Evolutionary conservation across 2,888 invertebrate genomes (phyloP).

Genomic region (Phortica okadai): DNA sequence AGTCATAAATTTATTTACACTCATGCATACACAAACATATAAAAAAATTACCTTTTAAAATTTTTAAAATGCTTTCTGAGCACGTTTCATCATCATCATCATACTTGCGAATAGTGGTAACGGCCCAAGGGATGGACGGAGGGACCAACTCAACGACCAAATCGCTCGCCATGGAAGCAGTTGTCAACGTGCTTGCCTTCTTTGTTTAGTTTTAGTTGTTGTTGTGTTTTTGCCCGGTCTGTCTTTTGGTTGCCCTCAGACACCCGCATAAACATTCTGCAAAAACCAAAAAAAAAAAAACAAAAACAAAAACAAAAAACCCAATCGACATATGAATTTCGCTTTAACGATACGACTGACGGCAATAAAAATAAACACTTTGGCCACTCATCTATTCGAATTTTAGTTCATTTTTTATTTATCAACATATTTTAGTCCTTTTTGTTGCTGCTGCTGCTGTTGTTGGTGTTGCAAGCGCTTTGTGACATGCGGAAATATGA

Average conservation of each 20-base stretch:
- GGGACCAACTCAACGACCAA: no score
- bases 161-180: not conserved
- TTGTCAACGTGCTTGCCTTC: not conserved
- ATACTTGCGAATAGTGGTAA: not conserved
- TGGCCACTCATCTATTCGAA: no score
- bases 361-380: no score
- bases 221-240: not conserved
- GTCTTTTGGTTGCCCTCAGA: not conserved
- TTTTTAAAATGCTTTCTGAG: conserved; percentile 64
- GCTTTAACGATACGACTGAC: not conserved
- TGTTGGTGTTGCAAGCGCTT: no score
- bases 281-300: not conserved
- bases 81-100: conserved; percentile 53
- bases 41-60: conserved; percentile 61
- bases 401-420: no score
- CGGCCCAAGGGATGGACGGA: not conserved
- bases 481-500: no score
- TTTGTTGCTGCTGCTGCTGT: no score
- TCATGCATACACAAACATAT: conserved; percentile 8
- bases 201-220: not conserved
- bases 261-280: not conserved
- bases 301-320: no score
- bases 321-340: not conserved
- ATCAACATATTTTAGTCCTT: no score
- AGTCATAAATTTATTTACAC: conserved; percentile 4